phyloP scores from a whole-genome alignment of 2,888 invertebrate genomes.

The Anorthoa munda region DNA sequence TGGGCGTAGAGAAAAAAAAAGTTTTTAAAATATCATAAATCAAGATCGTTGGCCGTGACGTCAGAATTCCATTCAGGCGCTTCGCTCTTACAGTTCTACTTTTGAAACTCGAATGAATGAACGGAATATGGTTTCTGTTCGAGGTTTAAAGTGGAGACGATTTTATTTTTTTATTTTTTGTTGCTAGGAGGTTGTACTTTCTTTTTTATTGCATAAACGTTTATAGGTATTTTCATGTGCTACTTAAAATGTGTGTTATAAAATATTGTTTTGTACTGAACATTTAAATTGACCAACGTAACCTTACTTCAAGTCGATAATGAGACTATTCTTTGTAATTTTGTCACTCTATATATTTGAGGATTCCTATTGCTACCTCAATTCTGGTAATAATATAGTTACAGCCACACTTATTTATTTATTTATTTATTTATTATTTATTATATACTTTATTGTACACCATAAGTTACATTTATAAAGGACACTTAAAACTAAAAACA shows the following conservation, averaged over 20 bases:
- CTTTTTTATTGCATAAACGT: constrained; percentile 4
- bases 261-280: background rate
- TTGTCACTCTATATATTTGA: background rate
- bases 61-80: constrained; percentile 74
- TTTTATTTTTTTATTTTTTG: constrained; percentile 17
- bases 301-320: background rate
- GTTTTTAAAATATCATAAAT: constrained; percentile 78
- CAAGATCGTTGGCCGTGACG: constrained; percentile 72
- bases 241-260: background rate
- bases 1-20: constrained; percentile 67
- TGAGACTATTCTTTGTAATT: background rate
- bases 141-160: constrained; percentile 11
- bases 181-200: background rate
- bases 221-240: background rate
- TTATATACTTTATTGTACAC: no score
- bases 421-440: no score
- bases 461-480: no score
- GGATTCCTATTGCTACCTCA: background rate
- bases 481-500: no score
- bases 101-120: constrained; percentile 52
- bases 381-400: background rate
- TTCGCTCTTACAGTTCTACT: constrained; percentile 51
- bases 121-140: constrained; percentile 13
- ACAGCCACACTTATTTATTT: no score
- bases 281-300: no score